Percentiles rank a stretch among this genome's conserved stretches.
These are phyloP conservation scores for Arvicanthis niloticus DNA, from an alignment of 2,113 vertebrate genomes.

Conservation along the genomic window DNA sequence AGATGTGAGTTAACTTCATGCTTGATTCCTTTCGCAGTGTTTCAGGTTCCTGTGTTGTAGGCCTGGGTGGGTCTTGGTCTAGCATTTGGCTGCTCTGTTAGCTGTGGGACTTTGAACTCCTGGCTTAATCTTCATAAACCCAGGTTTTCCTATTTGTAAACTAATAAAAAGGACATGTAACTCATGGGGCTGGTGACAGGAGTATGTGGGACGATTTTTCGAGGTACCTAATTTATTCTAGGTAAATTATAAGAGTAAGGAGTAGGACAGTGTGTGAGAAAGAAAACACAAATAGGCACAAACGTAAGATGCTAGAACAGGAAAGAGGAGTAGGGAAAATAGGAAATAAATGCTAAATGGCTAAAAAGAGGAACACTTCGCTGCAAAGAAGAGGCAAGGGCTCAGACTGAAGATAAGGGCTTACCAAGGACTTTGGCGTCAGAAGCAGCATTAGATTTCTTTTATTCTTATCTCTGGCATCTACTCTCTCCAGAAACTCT, in stretches of 20 bases:
- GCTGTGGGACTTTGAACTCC: background rate
- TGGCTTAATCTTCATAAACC: background rate
- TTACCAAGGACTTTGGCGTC: background rate
- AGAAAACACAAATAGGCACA: background rate
- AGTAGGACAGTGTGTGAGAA: background rate
- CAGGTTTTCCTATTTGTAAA: background rate
- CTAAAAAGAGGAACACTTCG: background rate
- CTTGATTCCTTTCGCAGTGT: background rate
- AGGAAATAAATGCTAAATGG: background rate
- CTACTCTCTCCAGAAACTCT: constrained; percentile 17
- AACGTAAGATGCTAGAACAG: background rate
- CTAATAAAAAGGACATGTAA: background rate
- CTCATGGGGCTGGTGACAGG: background rate
- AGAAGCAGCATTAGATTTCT: background rate
- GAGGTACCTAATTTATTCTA: background rate
- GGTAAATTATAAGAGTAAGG: background rate
- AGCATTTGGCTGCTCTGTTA: background rate
- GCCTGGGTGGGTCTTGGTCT: background rate
- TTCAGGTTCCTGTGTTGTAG: background rate
- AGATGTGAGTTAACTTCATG: background rate
- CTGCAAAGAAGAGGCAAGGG: background rate
- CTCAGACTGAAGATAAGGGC: constrained; percentile 27
- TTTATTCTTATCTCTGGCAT: background rate
- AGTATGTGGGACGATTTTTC: background rate
- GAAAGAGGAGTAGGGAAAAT: background rate